Evolutionary conservation across 2,888 invertebrate species (phyloP).

Genomic region (Drosophila phalerata): DNA sequence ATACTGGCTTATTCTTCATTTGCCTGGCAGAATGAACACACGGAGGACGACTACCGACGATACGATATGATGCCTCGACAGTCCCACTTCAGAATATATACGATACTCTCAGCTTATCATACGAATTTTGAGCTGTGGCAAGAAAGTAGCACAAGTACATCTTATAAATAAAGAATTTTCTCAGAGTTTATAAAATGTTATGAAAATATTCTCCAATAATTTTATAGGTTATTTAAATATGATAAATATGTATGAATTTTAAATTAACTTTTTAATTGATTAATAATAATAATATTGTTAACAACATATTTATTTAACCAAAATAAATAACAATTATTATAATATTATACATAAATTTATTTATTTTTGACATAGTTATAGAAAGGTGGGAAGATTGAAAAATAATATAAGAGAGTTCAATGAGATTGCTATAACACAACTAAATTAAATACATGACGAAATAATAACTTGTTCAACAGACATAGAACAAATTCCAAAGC

Average conservation of each 20-base stretch:
- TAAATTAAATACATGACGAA: too few species aligned
- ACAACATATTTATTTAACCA: background rate
- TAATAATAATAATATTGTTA: background rate
- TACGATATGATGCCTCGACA: constrained; percentile 27
- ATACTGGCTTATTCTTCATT: constrained; percentile 56
- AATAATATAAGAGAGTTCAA: too few species aligned
- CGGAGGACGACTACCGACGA: constrained; percentile 36
- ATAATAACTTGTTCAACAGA: background rate
- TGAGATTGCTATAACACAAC: too few species aligned
- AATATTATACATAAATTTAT: too few species aligned
- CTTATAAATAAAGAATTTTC: constrained; percentile 10
- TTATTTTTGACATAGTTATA: too few species aligned
- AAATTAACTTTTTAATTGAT: background rate
- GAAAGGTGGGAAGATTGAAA: too few species aligned
- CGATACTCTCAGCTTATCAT: constrained; percentile 49
- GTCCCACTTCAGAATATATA: constrained; percentile 33
- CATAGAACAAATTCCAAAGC: background rate
- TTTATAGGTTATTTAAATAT: background rate
- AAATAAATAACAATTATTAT: background rate
- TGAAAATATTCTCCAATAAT: background rate
- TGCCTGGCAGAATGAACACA: constrained; percentile 36
- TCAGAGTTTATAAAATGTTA: background rate
- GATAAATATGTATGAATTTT: background rate
- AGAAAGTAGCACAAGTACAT: constrained; percentile 9
- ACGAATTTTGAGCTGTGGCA: constrained; percentile 11